Conservation (phyloP, 2,113 vertebrate species). For the Hystrix brachyura region DNA sequence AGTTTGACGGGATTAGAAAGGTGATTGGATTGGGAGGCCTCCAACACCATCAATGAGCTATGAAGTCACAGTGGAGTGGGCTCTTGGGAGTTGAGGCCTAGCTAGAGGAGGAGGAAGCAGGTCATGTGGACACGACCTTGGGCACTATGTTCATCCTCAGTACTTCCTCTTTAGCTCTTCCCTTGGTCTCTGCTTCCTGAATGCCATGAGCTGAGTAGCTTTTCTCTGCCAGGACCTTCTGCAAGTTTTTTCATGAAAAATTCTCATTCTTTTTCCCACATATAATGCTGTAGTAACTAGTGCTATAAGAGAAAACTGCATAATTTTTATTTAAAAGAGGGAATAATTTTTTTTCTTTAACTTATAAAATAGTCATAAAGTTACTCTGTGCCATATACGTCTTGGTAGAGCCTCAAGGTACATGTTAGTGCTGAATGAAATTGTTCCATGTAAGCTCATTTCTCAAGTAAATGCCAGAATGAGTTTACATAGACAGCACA, state of each 20-base stretch:
- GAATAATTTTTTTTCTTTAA: not conserved
- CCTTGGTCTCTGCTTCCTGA: not conserved
- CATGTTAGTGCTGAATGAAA: not conserved
- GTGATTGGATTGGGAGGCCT: not conserved
- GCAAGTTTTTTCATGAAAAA: too few species aligned
- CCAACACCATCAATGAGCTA: not conserved
- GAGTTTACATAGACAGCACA: not conserved
- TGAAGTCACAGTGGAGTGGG: not conserved
- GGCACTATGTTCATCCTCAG: not conserved
- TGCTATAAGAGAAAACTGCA: not conserved
- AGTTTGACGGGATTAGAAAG: not conserved
- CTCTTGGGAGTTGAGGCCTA: not conserved
- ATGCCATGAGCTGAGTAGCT: not conserved
- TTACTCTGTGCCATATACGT: not conserved
- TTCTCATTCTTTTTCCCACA: too few species aligned
- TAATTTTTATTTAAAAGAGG: constrained; percentile 42
- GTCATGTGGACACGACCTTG: not conserved
- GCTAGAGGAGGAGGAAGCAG: not conserved
- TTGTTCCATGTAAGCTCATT: not conserved
- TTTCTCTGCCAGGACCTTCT: not conserved
- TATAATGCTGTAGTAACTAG: not conserved
- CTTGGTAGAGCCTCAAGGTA: not conserved
- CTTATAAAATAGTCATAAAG: not conserved
- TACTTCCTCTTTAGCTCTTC: not conserved
- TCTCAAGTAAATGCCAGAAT: constrained; percentile 44